Base-by-base conservation (phyloP, 23 tunicate genomes). In the Styela clava region DNA sequence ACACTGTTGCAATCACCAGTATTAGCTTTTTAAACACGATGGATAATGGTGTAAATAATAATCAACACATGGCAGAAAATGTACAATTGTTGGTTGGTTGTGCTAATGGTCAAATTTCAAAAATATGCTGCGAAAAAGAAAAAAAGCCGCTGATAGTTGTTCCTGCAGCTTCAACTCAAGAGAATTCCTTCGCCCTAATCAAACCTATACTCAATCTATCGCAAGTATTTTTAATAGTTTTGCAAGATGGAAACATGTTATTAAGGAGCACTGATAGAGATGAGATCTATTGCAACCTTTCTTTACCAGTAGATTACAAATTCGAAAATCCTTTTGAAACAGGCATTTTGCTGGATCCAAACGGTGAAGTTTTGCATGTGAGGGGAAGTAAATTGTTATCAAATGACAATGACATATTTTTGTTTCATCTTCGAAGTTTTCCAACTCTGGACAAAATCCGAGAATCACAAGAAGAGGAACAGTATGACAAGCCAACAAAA, bases 41-140 rank as follows among this genome's bases (percentile, higher is more conserved):
- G 26, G 16, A 35, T 23, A 34, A 31, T 84, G 9, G 31, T 51
- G 19, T 26, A 52, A 52, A 68, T 1, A 36, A 69, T 28, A 0
- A 76, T 20, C 52, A 36, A 26, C 0, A 12, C 5, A 33, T 33
- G 35, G 7, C 24, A 27, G 34, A 71, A 71, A 34, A 29, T 63
- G 32, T 3, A 29, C 24, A 31, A 12, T 26, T 78, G 34, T 25
- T 84, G 0, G 33, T 82, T n/a, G 73, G 81, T 2, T 69, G 74
- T 30, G 64, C 31, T 1, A 79, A 90, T 81, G 96, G 96, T 2
- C 37, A 77, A 22, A 86, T 90, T 61, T 62, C 33, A 18, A 63
- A 82, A 37, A 24, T 90, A 18, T 82, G 74, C 77, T 90, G 89
- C 61, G 62, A 68, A 2, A n/a, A 34, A 2, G 61, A 85, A 24